These are phyloP conservation scores for Polymixis lichenea DNA, from an alignment of 2,888 invertebrate genomes.

Conservation along the genomic window DNA sequence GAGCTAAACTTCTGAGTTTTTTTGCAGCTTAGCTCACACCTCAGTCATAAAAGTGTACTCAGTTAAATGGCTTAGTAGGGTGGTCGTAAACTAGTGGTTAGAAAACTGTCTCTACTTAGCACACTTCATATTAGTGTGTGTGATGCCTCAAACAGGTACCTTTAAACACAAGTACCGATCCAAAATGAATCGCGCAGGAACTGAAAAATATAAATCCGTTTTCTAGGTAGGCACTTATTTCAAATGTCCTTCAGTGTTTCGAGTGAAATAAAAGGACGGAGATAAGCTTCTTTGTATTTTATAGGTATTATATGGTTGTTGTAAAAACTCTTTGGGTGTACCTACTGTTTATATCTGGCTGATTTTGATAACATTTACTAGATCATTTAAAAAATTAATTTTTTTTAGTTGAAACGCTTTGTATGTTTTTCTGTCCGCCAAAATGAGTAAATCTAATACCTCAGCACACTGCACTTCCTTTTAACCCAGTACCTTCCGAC, in stretches of 20 bases:
- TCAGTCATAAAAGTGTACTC: conserved; percentile 44
- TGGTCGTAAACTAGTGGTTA: conserved; percentile 40
- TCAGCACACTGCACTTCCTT: too few species aligned
- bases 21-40: conserved; percentile 15
- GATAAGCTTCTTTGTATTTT: too few species aligned
- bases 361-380: too few species aligned
- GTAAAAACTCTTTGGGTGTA: too few species aligned
- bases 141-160: conserved; percentile 22
- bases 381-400: too few species aligned
- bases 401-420: too few species aligned
- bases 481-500: too few species aligned
- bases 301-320: too few species aligned
- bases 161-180: not conserved
- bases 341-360: too few species aligned
- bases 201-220: not conserved
- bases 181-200: not conserved
- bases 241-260: not conserved
- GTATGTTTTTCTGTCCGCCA: too few species aligned
- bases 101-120: conserved; percentile 40
- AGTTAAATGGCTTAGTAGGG: conserved; percentile 25
- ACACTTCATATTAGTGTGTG: conserved; percentile 6
- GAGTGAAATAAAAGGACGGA: not conserved
- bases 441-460: too few species aligned
- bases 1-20: not conserved
- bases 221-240: too few species aligned